Evolutionary conservation across 2,888 invertebrate genomes (phyloP), one percentile per base, ranked within the genome.

Genomic region (Ctenicera cuprea): DNA sequence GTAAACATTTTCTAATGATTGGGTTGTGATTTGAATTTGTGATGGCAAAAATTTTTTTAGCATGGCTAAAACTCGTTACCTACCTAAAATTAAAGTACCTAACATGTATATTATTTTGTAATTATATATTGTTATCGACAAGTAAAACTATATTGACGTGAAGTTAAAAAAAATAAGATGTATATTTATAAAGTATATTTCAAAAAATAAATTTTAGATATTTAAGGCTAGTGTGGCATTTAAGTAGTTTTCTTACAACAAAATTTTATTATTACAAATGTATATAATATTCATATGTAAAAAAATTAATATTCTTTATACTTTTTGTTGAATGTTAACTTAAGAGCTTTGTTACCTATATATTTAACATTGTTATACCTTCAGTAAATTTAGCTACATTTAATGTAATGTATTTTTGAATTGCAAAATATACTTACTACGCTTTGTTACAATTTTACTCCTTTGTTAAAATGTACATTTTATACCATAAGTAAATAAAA

Each of bases 1-100:
- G 22, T 62, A 65, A 65, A 71, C 54, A 30, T 71, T 59, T 57
- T 67, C 20, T 62, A 67, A 73, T 14, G 33, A 26, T 57, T 57
- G 43, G 62, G 64, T 52, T 73, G 48, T 74, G 52, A 74, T 62
- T 48, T 41, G 3, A 38, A 43, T 16, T 38, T 74, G 69, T 80
- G 72, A 73, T 54, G 50, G 59, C 14, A 63, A 71, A 62, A 74
- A 54, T 30, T 57, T 26, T 62, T 38, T 68, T 45, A 64, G 38
- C 52, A 33, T 66, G n/a, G 30, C 45, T 70, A 59, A 66, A 67
- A 57, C 22, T 18, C 22, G 54, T 67, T 62, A 62, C 62, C 43
- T 62, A 26, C 45, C 45, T 30, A 43, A 62, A 62, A 20, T n/a
- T 12, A 54, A 62, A 43, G 62, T 62, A 62, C 62, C 62, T 62